Percentiles rank a stretch among this genome's conserved stretches.
Conservation (phyloP, 2,888 invertebrate genomes). For the Phengaris arion region DNA sequence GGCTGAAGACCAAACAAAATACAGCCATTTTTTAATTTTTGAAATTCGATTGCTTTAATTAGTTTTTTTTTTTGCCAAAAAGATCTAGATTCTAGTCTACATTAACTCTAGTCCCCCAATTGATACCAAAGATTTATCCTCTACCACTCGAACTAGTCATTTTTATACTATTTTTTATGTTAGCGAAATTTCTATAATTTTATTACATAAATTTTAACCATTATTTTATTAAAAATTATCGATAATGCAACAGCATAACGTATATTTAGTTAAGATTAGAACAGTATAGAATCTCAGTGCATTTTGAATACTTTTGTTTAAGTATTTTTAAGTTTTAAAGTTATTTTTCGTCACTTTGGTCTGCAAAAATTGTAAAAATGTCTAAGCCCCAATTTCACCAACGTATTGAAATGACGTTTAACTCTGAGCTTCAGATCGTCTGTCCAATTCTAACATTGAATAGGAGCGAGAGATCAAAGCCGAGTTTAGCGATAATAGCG, state of each 20-base stretch:
- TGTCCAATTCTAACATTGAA: no score
- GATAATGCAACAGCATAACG: slow-evolving; percentile 51
- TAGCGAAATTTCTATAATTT: slow-evolving; percentile 29
- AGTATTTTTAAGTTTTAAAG: slow-evolving; percentile 42
- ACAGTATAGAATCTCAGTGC: slow-evolving; percentile 65
- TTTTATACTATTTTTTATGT: slow-evolving; percentile 33
- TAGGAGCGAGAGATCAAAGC: no score
- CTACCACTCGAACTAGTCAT: slow-evolving; percentile 68
- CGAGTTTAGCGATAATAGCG: no score
- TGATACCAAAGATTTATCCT: slow-evolving; percentile 45
- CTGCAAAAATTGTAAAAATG: neutral
- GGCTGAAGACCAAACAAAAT: slow-evolving; percentile 46
- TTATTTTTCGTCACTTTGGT: slow-evolving; percentile 35
- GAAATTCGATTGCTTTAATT: neutral
- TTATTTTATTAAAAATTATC: slow-evolving; percentile 27
- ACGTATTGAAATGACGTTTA: no score
- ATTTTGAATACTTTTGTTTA: slow-evolving; percentile 40
- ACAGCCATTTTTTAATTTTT: neutral
- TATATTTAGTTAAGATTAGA: slow-evolving; percentile 52
- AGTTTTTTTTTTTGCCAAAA: slow-evolving; percentile 51
- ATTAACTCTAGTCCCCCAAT: slow-evolving; percentile 39
- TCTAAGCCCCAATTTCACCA: no score
- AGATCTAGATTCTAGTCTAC: slow-evolving; percentile 45
- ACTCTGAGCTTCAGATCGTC: no score
- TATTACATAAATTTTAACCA: slow-evolving; percentile 29